These are phyloP conservation scores for Paratilapia polleni DNA, from an alignment of 2,113 vertebrate species.

Conservation along the genomic window DNA sequence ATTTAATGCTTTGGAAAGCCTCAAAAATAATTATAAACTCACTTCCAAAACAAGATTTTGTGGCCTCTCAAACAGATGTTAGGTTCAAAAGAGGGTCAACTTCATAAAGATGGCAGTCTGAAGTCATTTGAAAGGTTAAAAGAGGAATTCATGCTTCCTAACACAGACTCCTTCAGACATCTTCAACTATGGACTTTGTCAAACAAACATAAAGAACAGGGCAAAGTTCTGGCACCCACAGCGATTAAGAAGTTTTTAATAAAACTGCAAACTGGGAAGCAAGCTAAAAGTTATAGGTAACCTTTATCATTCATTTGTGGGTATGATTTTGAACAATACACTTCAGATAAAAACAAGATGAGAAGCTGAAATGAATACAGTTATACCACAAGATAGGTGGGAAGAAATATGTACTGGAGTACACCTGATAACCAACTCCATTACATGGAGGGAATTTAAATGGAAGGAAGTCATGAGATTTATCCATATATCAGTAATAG, in stretches of 20 bases:
- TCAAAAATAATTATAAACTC: background rate
- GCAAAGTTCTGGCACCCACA: too few species aligned
- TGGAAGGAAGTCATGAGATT: too few species aligned
- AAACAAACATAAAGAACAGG: too few species aligned
- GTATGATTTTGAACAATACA: too few species aligned
- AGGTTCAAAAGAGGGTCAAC: background rate
- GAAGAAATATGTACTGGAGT: too few species aligned
- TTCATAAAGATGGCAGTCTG: background rate
- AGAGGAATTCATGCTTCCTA: background rate
- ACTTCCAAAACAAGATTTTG: background rate
- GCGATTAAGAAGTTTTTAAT: background rate
- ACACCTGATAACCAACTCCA: too few species aligned
- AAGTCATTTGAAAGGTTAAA: background rate
- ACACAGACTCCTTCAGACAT: background rate
- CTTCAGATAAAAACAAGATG: too few species aligned
- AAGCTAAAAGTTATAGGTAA: background rate
- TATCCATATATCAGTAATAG: too few species aligned
- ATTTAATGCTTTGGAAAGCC: background rate
- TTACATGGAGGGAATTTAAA: too few species aligned
- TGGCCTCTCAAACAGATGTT: background rate
- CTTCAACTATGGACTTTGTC: background rate
- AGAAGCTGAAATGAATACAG: too few species aligned
- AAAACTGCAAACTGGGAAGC: background rate
- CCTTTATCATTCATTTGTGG: rapidly evolving
- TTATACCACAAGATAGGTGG: too few species aligned